Conservation (phyloP, 2,797 vertebrate genomes). For the Darevskia nairensis region DNA sequence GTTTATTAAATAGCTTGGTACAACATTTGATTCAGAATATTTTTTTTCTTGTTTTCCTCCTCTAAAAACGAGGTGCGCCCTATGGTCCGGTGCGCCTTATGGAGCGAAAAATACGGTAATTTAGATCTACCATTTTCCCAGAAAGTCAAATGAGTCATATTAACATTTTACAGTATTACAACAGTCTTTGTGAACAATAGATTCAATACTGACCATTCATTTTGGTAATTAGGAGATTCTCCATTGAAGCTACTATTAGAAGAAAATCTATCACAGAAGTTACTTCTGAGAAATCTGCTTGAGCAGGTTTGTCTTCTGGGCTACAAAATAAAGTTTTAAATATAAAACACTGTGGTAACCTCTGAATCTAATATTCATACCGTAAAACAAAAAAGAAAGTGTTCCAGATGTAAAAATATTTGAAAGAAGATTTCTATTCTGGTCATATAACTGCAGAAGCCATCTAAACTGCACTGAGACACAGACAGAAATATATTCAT, state of each 20-base stretch:
- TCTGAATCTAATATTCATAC: background rate
- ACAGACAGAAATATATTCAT: background rate
- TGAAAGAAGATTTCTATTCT: background rate
- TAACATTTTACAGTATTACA: background rate
- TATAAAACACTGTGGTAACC: slow-evolving; percentile 7
- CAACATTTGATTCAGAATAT: too few relatives aligned
- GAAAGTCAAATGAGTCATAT: background rate
- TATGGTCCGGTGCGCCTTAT: too few relatives aligned
- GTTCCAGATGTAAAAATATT: background rate
- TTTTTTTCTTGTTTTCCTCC: too few relatives aligned
- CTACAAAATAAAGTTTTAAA: slow-evolving; percentile 69
- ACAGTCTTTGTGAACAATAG: slow-evolving; percentile 22
- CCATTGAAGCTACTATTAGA: slow-evolving; percentile 65
- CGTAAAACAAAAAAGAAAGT: background rate
- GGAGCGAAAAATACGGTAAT: too few relatives aligned
- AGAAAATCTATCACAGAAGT: slow-evolving; percentile 65
- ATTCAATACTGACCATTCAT: slow-evolving; percentile 77
- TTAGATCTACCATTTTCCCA: background rate
- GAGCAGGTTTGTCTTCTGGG: slow-evolving; percentile 74
- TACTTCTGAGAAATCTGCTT: slow-evolving; percentile 70
- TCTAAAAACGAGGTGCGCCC: too few relatives aligned
- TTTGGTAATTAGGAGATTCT: slow-evolving; percentile 69
- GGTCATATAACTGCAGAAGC: background rate
- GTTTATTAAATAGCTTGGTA: too few relatives aligned
- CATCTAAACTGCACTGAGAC: background rate